A percentile compares a stretch with the other conserved stretches of the same genome.
phyloP scores from a whole-genome alignment of 92 coral and sea anemone species.

The Palythoa caribaeorum region DNA sequence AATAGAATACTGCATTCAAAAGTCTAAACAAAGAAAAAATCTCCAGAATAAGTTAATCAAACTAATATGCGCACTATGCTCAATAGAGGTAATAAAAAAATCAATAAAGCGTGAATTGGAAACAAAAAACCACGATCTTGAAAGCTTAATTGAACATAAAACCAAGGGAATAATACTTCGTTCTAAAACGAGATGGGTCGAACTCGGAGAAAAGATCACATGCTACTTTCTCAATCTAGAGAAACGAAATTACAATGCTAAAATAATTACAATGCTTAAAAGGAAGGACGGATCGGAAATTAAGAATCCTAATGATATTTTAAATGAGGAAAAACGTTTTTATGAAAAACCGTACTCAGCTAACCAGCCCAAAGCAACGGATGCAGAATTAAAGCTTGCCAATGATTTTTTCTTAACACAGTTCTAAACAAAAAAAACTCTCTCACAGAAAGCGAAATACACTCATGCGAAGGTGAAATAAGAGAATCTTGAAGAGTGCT shows the following conservation, averaged over 20 bases:
- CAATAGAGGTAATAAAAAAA: too few relatives aligned
- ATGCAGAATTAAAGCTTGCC: background rate
- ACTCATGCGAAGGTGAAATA: background rate
- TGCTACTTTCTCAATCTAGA: too few relatives aligned
- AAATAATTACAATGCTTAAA: too few relatives aligned
- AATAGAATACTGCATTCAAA: background rate
- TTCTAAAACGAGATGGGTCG: slow-evolving; percentile 5
- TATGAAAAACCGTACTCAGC: background rate
- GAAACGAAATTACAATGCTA: too few relatives aligned
- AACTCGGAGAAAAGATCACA: too few relatives aligned
- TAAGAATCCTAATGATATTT: background rate
- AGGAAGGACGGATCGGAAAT: background rate
- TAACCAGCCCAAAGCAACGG: too few relatives aligned
- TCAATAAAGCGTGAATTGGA: background rate
- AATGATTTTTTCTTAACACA: background rate
- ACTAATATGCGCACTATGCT: background rate
- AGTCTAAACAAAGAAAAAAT: background rate
- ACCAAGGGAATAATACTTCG: too few relatives aligned
- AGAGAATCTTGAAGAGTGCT: background rate
- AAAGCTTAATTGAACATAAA: background rate
- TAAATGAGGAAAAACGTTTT: background rate
- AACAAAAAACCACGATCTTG: background rate
- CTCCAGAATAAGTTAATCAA: slow-evolving; percentile 2
- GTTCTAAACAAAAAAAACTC: background rate
- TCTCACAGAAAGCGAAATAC: background rate